phyloP scores from a whole-genome alignment of 2,888 invertebrate species.

The Pachliopta kotzebuea region DNA sequence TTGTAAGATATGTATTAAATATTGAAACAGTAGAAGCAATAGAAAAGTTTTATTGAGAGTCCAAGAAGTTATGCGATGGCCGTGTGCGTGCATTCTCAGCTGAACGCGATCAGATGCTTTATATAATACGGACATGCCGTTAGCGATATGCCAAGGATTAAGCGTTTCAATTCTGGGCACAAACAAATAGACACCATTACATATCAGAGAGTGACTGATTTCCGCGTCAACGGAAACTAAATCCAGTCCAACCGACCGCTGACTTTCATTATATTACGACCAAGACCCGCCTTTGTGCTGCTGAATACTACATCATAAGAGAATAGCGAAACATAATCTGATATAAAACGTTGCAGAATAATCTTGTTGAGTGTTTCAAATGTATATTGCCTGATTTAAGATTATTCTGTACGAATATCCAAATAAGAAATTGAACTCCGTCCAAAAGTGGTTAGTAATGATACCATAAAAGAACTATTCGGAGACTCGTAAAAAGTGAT shows the following conservation, averaged over 20 bases:
- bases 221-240: conserved; percentile 46
- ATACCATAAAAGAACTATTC: conserved; percentile 24
- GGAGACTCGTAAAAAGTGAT: conserved; percentile 17
- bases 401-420: conserved; percentile 4
- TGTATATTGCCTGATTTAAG: conserved; percentile 22
- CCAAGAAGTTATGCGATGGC: conserved; percentile 35
- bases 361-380: conserved; percentile 28
- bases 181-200: conserved; percentile 71
- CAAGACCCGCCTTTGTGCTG: conserved; percentile 3
- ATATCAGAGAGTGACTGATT: conserved; percentile 66
- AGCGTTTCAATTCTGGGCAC: conserved; percentile 65
- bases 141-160: conserved; percentile 74
- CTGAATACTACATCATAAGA: conserved; percentile 3
- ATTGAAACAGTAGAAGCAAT: conserved; percentile 27
- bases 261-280: conserved; percentile 33
- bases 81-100: conserved; percentile 40
- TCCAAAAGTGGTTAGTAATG: conserved; percentile 28
- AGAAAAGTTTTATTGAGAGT: conserved; percentile 29
- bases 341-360: conserved; percentile 7
- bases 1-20: conserved; percentile 27
- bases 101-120: conserved; percentile 40
- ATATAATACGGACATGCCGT: conserved; percentile 67
- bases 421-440: conserved; percentile 26
- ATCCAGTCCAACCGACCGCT: conserved; percentile 38
- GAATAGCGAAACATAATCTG: conserved; percentile 9